A percentile compares a stretch with the other conserved stretches of the same genome.
phyloP scores from a whole-genome alignment of 2,888 invertebrate genomes.

The Lycaena phlaeas region DNA sequence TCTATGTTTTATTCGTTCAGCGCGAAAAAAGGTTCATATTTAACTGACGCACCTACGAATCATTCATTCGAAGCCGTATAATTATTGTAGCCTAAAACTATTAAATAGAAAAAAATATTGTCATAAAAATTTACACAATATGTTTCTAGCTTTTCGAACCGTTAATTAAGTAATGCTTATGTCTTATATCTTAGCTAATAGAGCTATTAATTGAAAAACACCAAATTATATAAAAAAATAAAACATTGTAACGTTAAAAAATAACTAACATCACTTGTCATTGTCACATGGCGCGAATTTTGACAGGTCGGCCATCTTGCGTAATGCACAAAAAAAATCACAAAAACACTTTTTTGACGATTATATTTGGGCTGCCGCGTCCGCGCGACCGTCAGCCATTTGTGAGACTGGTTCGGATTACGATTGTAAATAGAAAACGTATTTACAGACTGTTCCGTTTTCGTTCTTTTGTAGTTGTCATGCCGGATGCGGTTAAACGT shows the following conservation, averaged over 20 bases:
- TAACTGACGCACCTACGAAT: no score
- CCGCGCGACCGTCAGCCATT: constrained; percentile 32
- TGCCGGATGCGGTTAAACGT: not conserved
- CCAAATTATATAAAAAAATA: no score
- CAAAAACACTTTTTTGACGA: not conserved
- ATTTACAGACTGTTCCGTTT: constrained; percentile 28
- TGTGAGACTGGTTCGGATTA: constrained; percentile 38
- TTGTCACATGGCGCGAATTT: constrained; percentile 20
- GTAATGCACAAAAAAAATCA: not conserved
- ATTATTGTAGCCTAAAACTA: no score
- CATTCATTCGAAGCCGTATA: no score
- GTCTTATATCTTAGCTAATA: no score
- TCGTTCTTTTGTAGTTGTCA: constrained; percentile 16
- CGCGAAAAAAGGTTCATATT: no score
- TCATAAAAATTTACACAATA: no score
- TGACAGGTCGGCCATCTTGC: constrained; percentile 25
- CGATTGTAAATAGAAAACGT: constrained; percentile 47
- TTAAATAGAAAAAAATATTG: no score
- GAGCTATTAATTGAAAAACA: no score
- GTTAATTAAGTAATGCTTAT: no score
- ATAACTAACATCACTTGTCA: constrained; percentile 8
- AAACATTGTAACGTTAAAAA: not conserved
- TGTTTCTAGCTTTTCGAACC: no score
- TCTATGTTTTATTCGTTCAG: no score
- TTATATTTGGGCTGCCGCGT: constrained; percentile 26